A percentile compares a stretch with the other conserved stretches of the same genome.
phyloP scores from a whole-genome alignment of 2,113 vertebrate species.

The Callionymus lyra region DNA sequence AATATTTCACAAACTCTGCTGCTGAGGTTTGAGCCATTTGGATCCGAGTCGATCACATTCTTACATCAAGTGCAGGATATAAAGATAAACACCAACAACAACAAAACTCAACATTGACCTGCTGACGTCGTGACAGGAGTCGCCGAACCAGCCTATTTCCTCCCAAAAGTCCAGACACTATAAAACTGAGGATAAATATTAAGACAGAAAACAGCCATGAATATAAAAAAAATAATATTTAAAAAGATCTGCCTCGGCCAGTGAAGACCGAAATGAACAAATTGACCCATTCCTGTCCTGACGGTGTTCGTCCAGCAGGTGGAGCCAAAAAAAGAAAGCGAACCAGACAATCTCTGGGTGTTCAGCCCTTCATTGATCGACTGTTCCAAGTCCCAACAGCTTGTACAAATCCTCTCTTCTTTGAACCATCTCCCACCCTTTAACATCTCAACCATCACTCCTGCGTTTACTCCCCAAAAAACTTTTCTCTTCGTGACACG shows the following conservation, averaged over 20 bases:
- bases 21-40: constrained; percentile 7
- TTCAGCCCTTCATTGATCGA: constrained; percentile 43
- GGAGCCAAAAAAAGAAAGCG: constrained; percentile 30
- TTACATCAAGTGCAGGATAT: constrained; percentile 51
- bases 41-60: constrained; percentile 49
- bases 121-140: background rate
- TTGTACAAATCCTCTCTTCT: constrained; percentile 2
- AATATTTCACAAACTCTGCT: background rate
- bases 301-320: constrained; percentile 46
- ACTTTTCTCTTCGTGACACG: constrained; percentile 15
- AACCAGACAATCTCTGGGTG: constrained; percentile 39
- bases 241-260: background rate
- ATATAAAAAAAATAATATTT: constrained; percentile 1
- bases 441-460: no score
- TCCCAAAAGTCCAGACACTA: constrained; percentile 40
- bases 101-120: constrained; percentile 17
- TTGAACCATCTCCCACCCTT: background rate
- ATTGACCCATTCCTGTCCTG: no score
- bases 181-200: constrained; percentile 44
- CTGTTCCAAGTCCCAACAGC: background rate
- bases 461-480: constrained; percentile 4
- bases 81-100: constrained; percentile 32
- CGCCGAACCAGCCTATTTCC: constrained; percentile 37
- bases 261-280: background rate
- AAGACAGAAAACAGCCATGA: constrained; percentile 6